Evolutionary conservation across 1,140 invertebrate species (phyloP), one percentile per base, ranked within the genome.

Genomic region (Charaxes varanes): DNA sequence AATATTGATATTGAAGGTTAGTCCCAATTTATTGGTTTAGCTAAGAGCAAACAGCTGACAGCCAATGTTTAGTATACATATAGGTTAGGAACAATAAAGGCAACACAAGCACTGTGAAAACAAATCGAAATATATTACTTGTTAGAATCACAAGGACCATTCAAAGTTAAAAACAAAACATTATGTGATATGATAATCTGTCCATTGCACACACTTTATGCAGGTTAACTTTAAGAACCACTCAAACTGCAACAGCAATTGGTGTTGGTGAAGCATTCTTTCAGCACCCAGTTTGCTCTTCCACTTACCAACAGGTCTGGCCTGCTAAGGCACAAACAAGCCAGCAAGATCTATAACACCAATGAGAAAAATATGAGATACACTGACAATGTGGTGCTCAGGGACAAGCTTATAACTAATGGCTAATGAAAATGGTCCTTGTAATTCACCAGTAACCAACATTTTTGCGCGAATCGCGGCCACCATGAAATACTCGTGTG

Each of bases 311-410:
- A 86, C 82, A 88, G 86, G 86, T 88, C 87, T 88, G 87, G 87
- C 87, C 87, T 88, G 80, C 84, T 85, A 86, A 88, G 87, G 87
- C 87, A 88, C 87, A 88, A 87, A 87, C 87, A 88, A 88, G 87
- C 87, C 87, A 88, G 86, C 87, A 88, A 87, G 85, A 88, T 88
- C 87, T 88, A 88, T 79, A 88, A 86, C 86, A 83, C 67, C 72
- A 81, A 81, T 54, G 66, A 80, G 64, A 77, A 77, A 65, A 60
- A 70, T 69, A 55, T 77, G 53, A 79, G 67, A 66, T 46, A 63
- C 62, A 70, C 58, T 67, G 60, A 63, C 57, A 70, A 74, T 77
- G 72, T 74, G 73, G 67, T 77, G 69, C 76, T 52, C 67, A 35
- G 45, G 55, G 60, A 70, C 58, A 32, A 60, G 44, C 49, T 69